Base-by-base conservation (phyloP, 2,797 vertebrate genomes). In the Sebastes kiyomatsui region DNA sequence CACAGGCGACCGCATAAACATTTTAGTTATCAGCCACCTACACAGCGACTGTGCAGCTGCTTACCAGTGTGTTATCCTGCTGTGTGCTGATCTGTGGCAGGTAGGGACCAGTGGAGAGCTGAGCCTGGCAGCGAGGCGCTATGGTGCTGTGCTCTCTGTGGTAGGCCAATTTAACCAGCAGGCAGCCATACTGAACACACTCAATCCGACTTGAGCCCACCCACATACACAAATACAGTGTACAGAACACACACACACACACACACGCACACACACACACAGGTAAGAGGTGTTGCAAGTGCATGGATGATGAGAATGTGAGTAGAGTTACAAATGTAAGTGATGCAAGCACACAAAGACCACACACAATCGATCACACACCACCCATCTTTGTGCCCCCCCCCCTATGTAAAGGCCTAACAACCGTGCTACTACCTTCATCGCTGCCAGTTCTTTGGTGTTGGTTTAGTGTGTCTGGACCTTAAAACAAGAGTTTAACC, bases 71-170 rank as follows among this genome's bases (percentile, higher is more conserved):
- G 18, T 25, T 12, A 7, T 78, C 88, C 80, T 95, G 95, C 79
- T 93, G 75, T 46, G 92, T 81, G 85, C 86, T 94, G 92, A 95
- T 79, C 82, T 96, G 93, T 84, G 93, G 95, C 20, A 93, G 95
- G 88, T 96, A 96, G 75, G 94, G 96, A 42, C 94, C 42, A 14
- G 95, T 93, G 6, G 87, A 88, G 77, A 96, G 92, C 87, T 96
- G 95, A 33, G 96, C 95, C 93, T 96, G 92, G 0, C 75, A 95
- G 90, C 94, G 93, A 85, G 96, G 93, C 84, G 96, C 92, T 83
- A 88, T 90, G 67, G 90, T 93, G 64, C 87, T 76, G 80, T 94
- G 89, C 72, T 96, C 95, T 72, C 92, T 81, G 22, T 89, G 85
- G 75, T 91, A 86, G 67, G 91, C 92, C 89, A 95, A 83, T 81